These are phyloP conservation scores for Acanthoscelides obtectus DNA, from an alignment of 2,888 invertebrate species.

Conservation along the genomic window DNA sequence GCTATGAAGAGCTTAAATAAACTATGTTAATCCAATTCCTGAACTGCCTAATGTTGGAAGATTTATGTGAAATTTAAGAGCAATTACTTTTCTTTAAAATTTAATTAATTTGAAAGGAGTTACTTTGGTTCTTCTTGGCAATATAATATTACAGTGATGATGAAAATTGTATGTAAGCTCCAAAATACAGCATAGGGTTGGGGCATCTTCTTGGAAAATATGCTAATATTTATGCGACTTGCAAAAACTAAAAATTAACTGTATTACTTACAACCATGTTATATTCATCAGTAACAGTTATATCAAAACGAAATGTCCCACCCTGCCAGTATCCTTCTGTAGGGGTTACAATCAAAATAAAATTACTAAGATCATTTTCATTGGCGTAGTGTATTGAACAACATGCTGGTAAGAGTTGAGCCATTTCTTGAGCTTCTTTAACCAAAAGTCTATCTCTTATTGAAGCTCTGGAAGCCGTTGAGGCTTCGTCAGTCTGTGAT, in stretches of 20 bases:
- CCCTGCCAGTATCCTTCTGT: constrained; percentile 86
- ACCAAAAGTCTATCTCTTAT: constrained; percentile 74
- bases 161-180: too few relatives aligned
- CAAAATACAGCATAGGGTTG: too few relatives aligned
- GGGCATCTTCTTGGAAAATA: too few relatives aligned
- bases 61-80: too few relatives aligned
- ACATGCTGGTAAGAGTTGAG: constrained; percentile 74
- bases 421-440: constrained; percentile 84
- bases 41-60: too few relatives aligned
- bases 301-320: constrained; percentile 80
- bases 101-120: too few relatives aligned
- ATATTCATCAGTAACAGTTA: constrained; percentile 89
- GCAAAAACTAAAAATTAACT: constrained; percentile 57
- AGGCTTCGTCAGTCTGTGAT: constrained; percentile 48
- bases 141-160: too few relatives aligned
- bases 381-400: constrained; percentile 79
- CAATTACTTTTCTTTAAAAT: too few relatives aligned
- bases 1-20: too few relatives aligned
- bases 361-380: constrained; percentile 76
- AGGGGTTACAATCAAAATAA: constrained; percentile 71
- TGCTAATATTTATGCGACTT: too few relatives aligned
- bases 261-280: constrained; percentile 81
- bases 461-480: constrained; percentile 55
- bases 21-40: too few relatives aligned
- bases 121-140: too few relatives aligned